Evolutionary conservation across 1,140 invertebrate species (phyloP).

Genomic region (Danaus plexippus): DNA sequence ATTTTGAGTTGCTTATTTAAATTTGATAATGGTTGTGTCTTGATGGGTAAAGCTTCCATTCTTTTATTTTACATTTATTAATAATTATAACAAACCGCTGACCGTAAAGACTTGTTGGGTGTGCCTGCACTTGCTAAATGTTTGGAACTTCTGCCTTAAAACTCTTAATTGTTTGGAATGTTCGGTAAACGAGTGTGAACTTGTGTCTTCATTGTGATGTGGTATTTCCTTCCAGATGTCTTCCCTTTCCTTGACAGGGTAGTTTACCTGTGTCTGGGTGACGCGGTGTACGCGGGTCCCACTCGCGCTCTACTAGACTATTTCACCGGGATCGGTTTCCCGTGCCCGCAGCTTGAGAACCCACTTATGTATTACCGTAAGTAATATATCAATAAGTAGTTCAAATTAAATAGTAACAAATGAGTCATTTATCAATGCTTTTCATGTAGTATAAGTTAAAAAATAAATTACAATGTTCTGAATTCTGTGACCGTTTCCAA

Average conservation of each 20-base stretch:
- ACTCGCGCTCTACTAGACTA: conserved; percentile 92
- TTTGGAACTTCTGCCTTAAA: too few species aligned
- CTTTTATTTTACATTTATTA: not conserved
- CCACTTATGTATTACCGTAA: conserved; percentile 94
- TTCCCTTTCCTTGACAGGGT: conserved; percentile 92
- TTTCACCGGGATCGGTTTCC: conserved; percentile 92
- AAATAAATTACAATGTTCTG: not conserved
- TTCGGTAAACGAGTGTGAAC: not conserved
- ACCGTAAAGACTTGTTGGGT: too few species aligned
- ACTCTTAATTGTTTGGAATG: not conserved
- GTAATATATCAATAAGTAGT: conserved; percentile 41
- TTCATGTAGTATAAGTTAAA: not conserved
- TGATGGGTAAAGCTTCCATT: too few species aligned
- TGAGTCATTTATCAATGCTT: not conserved
- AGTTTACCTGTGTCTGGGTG: conserved; percentile 87
- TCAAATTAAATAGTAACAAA: not conserved
- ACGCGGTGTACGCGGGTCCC: conserved; percentile 91
- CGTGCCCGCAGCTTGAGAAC: conserved; percentile 93
- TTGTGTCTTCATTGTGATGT: not conserved
- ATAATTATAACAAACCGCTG: too few species aligned
- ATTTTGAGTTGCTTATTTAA: too few species aligned
- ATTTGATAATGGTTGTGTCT: too few species aligned
- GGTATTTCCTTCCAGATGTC: conserved; percentile 75
- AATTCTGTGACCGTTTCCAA: not conserved
- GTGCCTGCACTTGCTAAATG: too few species aligned